phyloP scores from a whole-genome alignment of 2,888 invertebrate genomes.

The Ormyrus rosae region DNA sequence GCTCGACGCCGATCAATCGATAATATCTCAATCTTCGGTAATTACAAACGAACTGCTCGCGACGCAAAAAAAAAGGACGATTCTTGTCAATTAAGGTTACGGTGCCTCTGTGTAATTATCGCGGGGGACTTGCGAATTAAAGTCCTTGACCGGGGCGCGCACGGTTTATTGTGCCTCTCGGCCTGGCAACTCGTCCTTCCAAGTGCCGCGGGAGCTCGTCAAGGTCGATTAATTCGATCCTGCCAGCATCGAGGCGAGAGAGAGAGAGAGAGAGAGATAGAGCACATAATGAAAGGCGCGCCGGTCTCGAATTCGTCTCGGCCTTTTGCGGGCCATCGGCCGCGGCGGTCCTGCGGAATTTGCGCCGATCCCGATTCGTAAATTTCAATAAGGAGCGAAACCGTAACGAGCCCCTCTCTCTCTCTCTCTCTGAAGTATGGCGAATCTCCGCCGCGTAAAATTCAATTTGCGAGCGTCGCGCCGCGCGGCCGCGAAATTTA shows the following conservation, averaged over 20 bases:
- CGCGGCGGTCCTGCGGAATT: conserved; percentile 17
- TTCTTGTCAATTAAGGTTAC: conserved; percentile 7
- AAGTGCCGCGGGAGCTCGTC: conserved; percentile 29
- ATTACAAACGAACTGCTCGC: background rate
- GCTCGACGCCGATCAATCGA: background rate
- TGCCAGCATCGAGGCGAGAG: conserved; percentile 5
- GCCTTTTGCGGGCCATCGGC: conserved; percentile 38
- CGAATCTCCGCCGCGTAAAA: background rate
- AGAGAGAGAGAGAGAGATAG: conserved; percentile 45
- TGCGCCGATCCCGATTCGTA: conserved; percentile 24
- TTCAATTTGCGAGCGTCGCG: no score
- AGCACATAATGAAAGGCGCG: conserved; percentile 50
- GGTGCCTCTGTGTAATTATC: conserved; percentile 45
- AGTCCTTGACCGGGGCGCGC: conserved; percentile 48
- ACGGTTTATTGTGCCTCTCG: conserved; percentile 26
- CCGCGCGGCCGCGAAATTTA: no score
- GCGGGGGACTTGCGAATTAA: conserved; percentile 34
- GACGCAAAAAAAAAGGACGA: background rate
- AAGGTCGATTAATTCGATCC: conserved; percentile 62
- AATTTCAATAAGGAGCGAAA: conserved; percentile 39
- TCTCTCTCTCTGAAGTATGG: background rate
- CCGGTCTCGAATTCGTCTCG: conserved; percentile 59
- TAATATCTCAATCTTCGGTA: conserved; percentile 10
- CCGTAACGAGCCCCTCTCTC: conserved; percentile 23
- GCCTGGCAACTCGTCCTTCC: conserved; percentile 47